Conservation (phyloP, 1,140 invertebrate genomes). For the Neodiprion virginianus region DNA sequence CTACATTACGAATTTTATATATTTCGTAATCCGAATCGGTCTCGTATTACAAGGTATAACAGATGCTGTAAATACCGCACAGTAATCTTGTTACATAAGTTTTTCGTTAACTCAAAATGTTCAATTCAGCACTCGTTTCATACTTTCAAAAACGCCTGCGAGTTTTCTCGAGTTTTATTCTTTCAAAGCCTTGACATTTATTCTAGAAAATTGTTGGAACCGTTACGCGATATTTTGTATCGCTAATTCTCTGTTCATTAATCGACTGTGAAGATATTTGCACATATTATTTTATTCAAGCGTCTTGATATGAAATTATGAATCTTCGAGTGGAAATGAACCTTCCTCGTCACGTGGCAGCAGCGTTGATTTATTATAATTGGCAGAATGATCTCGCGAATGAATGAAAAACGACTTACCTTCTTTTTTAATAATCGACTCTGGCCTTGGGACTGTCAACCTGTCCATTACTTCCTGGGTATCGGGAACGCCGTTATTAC, state of each 20-base stretch:
- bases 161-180: too few relatives aligned
- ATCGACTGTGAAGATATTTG: too few relatives aligned
- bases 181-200: too few relatives aligned
- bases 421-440: constrained; percentile 60
- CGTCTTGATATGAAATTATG: too few relatives aligned
- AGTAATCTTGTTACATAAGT: constrained; percentile 9
- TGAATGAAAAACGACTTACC: constrained; percentile 54
- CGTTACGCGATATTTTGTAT: too few relatives aligned
- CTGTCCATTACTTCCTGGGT: constrained; percentile 54
- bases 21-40: constrained; percentile 16
- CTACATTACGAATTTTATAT: constrained; percentile 26
- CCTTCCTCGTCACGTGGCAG: not conserved
- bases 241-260: too few relatives aligned
- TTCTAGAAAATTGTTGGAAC: too few relatives aligned
- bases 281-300: too few relatives aligned
- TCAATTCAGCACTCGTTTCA: too few relatives aligned
- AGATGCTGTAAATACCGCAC: not conserved
- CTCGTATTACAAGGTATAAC: constrained; percentile 1
- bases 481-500: constrained; percentile 58
- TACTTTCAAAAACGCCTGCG: too few relatives aligned
- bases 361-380: not conserved
- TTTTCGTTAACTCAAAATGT: not conserved
- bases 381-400: constrained; percentile 38
- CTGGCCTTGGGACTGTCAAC: constrained; percentile 51
- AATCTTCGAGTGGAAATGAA: not conserved